phyloP scores from a whole-genome alignment of 2,888 invertebrate genomes.

The Drosophila limbata region DNA sequence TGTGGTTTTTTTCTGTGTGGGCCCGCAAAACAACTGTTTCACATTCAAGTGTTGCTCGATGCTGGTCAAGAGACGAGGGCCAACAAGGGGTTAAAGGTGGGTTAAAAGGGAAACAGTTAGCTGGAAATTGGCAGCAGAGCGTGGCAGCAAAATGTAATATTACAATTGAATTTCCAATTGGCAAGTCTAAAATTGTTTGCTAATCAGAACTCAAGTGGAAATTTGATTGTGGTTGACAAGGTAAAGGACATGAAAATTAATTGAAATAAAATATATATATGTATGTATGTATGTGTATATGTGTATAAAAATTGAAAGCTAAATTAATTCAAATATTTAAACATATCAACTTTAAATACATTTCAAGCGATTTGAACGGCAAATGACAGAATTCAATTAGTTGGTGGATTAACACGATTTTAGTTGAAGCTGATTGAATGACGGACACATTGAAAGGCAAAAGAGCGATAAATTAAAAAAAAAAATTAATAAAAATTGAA shows the following conservation, averaged over 20 bases:
- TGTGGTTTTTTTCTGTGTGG: conserved; percentile 48
- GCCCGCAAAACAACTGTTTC: conserved; percentile 10
- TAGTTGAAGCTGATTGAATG: conserved; percentile 2
- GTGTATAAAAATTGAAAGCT: no score
- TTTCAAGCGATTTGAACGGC: neutral
- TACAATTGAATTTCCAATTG: conserved; percentile 33
- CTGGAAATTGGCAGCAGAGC: conserved; percentile 5
- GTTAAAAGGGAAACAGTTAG: neutral
- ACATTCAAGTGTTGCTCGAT: neutral
- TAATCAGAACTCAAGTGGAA: conserved; percentile 43
- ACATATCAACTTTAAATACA: conserved; percentile 3
- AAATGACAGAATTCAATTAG: neutral
- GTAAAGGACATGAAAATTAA: conserved; percentile 20
- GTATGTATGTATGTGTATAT: no score
- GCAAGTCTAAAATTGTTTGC: conserved; percentile 17
- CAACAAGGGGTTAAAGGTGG: neutral
- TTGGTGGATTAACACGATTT: neutral
- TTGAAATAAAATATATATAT: neutral
- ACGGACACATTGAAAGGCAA: neutral
- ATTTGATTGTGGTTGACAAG: conserved; percentile 19
- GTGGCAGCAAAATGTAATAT: conserved; percentile 32
- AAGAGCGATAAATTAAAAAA: no score
- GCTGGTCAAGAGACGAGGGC: no score
- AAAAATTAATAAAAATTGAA: neutral
- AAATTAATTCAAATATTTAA: neutral